Evolutionary conservation across 2,888 invertebrate genomes (phyloP), one percentile per base, ranked within the genome.

Genomic region (Steinernema carpocapsae): DNA sequence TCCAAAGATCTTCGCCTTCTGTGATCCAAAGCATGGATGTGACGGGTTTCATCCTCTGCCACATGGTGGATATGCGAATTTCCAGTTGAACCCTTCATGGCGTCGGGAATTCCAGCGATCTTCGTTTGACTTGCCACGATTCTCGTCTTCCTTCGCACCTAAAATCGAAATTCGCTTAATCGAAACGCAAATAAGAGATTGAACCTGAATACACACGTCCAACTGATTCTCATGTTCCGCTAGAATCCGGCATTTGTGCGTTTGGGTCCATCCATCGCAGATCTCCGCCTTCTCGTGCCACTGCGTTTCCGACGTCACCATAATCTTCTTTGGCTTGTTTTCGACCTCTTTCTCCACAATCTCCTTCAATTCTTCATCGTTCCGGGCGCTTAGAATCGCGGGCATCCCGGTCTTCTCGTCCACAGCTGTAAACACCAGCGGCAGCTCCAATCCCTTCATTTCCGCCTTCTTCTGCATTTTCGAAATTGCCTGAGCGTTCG

Each of bases 391-490:
- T n/a, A 48, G 19, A 32, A 78, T 76, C 4, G 78, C 56, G 7
- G 70, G 70, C 51, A 75, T 81, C 6, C 80, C 86, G 0, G 86
- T 86, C 19, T 84, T 78, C 10, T 83, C 84, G 70, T 86, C 80
- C 42, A 86, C 77, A 74, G 85, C 81, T 0, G 85, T 85, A 10
- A 86, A 76, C 0, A 84, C 84, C 0, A 83, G 72, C 6, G 86
- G 86, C 71, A 81, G 71, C 51, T 82, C 81, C 4, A 82, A 76
- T 10, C 83, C 81, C 71, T 73, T 59, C 6, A 72, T 76, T 45
- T 80, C 75, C 14, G 82, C 83, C 26, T 84, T 82, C 37, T 82
- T 76, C 72, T 86, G 85, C 76, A 86, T 83, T 72, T 82, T 78
- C 51, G 82, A 77, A 86, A 86, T 86, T 7, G 82, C 84, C 70